phyloP scores from a whole-genome alignment of 1,140 invertebrate species.

The Rhynchophorus ferrugineus region DNA sequence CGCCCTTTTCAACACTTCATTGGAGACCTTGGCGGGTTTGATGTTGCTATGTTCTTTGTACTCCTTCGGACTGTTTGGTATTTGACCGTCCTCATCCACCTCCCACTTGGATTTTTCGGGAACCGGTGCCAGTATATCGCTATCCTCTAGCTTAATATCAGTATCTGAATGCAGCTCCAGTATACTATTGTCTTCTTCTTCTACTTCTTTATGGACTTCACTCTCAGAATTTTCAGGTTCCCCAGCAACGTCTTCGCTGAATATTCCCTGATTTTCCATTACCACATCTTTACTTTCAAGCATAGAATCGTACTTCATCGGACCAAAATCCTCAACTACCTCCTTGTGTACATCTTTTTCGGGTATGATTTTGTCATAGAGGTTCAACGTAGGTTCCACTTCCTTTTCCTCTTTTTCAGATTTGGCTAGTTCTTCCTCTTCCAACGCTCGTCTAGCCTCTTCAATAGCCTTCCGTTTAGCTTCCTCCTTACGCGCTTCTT shows the following conservation, averaged over 20 bases:
- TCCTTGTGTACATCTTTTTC: conserved; percentile 33
- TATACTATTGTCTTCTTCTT: conserved; percentile 37
- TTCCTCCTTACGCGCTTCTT: conserved; percentile 45
- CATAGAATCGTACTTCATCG: conserved; percentile 20
- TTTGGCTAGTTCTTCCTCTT: conserved; percentile 13
- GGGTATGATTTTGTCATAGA: conserved; percentile 38
- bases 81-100: conserved; percentile 57
- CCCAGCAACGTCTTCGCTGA: conserved; percentile 24
- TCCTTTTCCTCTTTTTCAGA: conserved; percentile 1
- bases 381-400: conserved; percentile 17
- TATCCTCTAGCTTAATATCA: conserved; percentile 38
- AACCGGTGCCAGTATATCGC: conserved; percentile 47
- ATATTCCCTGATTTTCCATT: conserved; percentile 2
- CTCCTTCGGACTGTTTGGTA: conserved; percentile 29
- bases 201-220: conserved; percentile 26
- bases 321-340: conserved; percentile 35
- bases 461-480: conserved; percentile 42
- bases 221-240: conserved; percentile 23
- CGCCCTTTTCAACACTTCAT: conserved; percentile 74
- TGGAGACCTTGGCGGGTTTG: conserved; percentile 62
- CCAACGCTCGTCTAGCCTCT: conserved; percentile 29
- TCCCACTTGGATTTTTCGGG: conserved; percentile 87
- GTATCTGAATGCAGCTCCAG: conserved; percentile 39
- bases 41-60: conserved; percentile 37
- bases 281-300: conserved; percentile 8